Percentiles rank a stretch among this genome's conserved stretches.
Conservation (phyloP, 2,797 vertebrate species). For the Eleutherodactylus coqui region DNA sequence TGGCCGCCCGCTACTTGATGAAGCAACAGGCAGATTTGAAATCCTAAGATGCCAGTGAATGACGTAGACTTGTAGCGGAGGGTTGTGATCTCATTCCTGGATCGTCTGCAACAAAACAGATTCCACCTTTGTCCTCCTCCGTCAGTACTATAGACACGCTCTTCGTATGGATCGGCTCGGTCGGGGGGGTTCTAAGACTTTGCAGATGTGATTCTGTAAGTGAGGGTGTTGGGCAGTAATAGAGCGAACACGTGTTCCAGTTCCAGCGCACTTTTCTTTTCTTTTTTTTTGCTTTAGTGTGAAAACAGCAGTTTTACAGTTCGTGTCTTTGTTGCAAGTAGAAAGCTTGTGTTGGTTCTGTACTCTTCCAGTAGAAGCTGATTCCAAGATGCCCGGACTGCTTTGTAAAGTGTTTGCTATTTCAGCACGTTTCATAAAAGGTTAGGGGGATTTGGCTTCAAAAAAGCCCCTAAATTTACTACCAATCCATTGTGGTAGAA, state of each 20-base stretch:
- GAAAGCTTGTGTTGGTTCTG: conserved; percentile 11
- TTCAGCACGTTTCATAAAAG: too few species aligned
- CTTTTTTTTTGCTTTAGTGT: conserved; percentile 11
- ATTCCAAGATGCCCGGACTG: not conserved
- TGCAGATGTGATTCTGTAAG: not conserved
- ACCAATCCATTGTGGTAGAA: not conserved
- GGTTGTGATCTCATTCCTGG: conserved; percentile 43
- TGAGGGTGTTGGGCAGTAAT: not conserved
- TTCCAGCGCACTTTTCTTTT: not conserved
- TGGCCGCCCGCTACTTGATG: conserved; percentile 62
- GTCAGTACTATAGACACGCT: not conserved
- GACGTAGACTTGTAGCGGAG: conserved; percentile 28
- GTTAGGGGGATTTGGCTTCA: too few species aligned
- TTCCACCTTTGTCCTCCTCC: not conserved
- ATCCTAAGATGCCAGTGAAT: conserved; percentile 19
- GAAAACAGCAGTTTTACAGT: conserved; percentile 3
- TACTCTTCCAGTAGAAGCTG: conserved; percentile 8
- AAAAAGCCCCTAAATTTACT: too few species aligned
- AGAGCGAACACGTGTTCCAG: not conserved
- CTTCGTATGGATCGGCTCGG: too few species aligned
- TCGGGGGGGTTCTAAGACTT: not conserved
- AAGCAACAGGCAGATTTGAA: conserved; percentile 28
- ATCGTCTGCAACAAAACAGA: not conserved
- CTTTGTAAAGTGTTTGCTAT: not conserved
- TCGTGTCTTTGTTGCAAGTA: not conserved